A percentile compares a stretch with the other conserved stretches of the same genome.
Conservation (phyloP, 2,888 invertebrate species). For the Perizoma flavofasciatum region DNA sequence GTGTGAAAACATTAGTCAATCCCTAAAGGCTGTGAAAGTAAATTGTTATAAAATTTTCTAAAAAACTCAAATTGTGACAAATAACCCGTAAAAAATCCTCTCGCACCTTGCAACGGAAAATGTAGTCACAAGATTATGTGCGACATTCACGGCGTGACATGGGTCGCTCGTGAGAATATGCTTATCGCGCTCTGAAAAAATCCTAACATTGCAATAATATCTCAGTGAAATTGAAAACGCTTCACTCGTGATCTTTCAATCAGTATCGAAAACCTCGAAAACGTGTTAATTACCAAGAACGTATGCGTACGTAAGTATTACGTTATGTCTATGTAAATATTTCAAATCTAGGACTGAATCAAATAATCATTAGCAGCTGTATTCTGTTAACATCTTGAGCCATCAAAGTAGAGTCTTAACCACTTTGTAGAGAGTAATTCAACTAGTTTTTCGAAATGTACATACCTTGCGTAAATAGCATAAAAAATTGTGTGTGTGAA, state of each 20-base stretch:
- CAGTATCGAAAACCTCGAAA: conserved; percentile 39
- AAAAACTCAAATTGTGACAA: too few species aligned
- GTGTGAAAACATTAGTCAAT: conserved; percentile 1
- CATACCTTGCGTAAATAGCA: too few species aligned
- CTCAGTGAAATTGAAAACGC: conserved; percentile 68
- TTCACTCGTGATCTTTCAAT: conserved; percentile 56
- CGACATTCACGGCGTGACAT: too few species aligned
- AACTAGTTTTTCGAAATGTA: conserved; percentile 8
- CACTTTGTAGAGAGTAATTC: conserved; percentile 9
- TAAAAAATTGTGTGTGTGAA: too few species aligned
- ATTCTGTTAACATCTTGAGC: conserved; percentile 12
- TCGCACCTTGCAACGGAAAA: too few species aligned
- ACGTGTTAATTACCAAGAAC: conserved; percentile 20
- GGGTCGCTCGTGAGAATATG: too few species aligned
- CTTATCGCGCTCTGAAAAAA: background rate
- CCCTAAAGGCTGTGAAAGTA: too few species aligned
- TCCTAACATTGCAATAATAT: conserved; percentile 30
- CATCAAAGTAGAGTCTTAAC: conserved; percentile 3
- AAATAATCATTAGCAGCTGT: conserved; percentile 29
- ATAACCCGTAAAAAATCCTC: too few species aligned
- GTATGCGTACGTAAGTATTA: conserved; percentile 17
- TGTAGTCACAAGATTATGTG: too few species aligned
- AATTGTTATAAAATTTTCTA: too few species aligned
- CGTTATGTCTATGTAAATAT: conserved; percentile 32
- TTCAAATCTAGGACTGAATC: conserved; percentile 28